These are phyloP conservation scores for Spodoptera exigua DNA, from an alignment of 2,888 invertebrate genomes.

Conservation along the genomic window DNA sequence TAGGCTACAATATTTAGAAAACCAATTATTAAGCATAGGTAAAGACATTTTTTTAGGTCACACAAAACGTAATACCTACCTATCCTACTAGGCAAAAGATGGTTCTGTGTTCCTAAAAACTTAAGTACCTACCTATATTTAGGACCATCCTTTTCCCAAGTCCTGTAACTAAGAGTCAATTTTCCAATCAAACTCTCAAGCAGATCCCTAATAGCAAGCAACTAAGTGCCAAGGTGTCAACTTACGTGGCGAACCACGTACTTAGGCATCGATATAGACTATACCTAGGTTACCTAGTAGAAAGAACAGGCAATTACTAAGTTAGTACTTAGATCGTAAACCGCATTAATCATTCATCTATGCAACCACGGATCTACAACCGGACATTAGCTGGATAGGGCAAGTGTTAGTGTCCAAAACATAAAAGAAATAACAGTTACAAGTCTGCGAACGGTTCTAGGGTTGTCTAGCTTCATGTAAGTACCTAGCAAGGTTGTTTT, in stretches of 20 bases:
- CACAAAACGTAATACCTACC: no score
- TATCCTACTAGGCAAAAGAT: no score
- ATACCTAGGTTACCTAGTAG: slow-evolving; percentile 26
- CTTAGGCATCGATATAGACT: slow-evolving; percentile 40
- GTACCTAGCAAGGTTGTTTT: not conserved
- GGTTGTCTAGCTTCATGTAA: slow-evolving; percentile 22
- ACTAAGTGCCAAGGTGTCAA: slow-evolving; percentile 12
- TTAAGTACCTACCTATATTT: no score
- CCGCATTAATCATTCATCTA: slow-evolving; percentile 52
- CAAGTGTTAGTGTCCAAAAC: slow-evolving; percentile 50
- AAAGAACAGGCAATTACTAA: slow-evolving; percentile 48
- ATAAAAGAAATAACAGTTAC: slow-evolving; percentile 63
- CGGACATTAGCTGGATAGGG: slow-evolving; percentile 43
- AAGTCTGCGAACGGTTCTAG: slow-evolving; percentile 41
- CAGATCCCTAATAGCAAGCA: no score
- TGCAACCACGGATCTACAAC: slow-evolving; percentile 47
- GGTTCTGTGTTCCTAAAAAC: no score
- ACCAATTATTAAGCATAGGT: no score
- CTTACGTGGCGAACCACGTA: slow-evolving; percentile 32
- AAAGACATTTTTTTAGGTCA: no score
- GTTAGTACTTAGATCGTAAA: slow-evolving; percentile 34
- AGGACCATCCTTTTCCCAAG: no score
- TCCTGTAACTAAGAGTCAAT: no score
- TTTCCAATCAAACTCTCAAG: no score
- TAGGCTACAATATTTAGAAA: no score